phyloP scores from a whole-genome alignment of 2,888 invertebrate species.

The Chloroclystis v-ata region DNA sequence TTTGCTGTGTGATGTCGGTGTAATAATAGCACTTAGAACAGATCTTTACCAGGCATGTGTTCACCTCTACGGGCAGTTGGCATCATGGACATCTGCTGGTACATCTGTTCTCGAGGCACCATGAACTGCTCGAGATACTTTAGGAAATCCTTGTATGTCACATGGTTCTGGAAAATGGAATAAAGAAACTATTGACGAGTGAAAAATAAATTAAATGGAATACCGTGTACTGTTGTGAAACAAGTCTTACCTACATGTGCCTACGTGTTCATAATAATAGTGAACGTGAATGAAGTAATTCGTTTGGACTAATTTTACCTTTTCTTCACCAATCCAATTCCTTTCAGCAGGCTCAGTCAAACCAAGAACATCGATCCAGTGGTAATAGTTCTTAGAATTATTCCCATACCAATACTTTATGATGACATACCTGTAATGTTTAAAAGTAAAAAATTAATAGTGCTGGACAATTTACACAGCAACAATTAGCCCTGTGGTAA shows the following conservation, averaged over 20 bases:
- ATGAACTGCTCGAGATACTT: conserved; percentile 82
- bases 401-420: conserved; percentile 87
- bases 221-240: too few species aligned
- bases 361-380: conserved; percentile 83
- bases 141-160: conserved; percentile 83
- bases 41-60: conserved; percentile 53
- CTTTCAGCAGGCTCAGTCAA: conserved; percentile 84
- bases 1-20: too few species aligned
- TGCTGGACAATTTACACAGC: too few species aligned
- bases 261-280: not conserved
- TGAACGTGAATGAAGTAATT: not conserved
- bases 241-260: too few species aligned
- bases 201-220: too few species aligned
- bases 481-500: too few species aligned
- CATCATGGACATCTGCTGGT: conserved; percentile 65
- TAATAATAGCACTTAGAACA: too few species aligned
- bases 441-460: not conserved
- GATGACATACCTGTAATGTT: conserved; percentile 82
- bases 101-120: conserved; percentile 67
- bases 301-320: conserved; percentile 44
- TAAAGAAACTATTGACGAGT: too few species aligned
- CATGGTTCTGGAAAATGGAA: conserved; percentile 77
- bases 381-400: conserved; percentile 83
- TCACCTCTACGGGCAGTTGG: conserved; percentile 54
- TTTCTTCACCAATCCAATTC: conserved; percentile 83